Percentiles rank a stretch among this genome's conserved stretches.
These are phyloP conservation scores for Sminthopsis crassicaudata DNA, from an alignment of 2,113 vertebrate genomes.

Conservation along the genomic window DNA sequence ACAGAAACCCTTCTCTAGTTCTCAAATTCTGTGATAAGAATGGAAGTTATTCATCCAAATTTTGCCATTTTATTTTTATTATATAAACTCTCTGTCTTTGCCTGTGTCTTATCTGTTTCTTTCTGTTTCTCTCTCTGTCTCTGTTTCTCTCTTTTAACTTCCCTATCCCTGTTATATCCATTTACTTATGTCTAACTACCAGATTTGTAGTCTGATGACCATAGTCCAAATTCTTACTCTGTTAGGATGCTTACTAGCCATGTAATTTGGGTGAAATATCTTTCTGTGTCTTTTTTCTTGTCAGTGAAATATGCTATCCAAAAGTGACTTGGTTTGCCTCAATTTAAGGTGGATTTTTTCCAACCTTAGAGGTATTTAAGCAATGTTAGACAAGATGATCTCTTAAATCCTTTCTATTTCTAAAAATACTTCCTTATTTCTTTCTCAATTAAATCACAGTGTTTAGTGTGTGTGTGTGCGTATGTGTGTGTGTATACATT, in stretches of 20 bases:
- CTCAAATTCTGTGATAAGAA: background rate
- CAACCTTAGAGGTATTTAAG: background rate
- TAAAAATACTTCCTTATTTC: background rate
- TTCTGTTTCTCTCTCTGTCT: background rate
- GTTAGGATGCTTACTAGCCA: background rate
- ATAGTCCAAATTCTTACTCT: background rate
- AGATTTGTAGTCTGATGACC: background rate
- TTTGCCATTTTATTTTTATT: background rate
- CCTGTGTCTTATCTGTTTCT: fast-evolving
- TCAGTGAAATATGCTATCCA: background rate
- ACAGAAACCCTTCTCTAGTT: background rate
- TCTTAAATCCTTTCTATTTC: background rate
- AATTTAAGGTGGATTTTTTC: background rate
- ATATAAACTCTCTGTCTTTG: background rate
- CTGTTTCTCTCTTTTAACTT: too few species aligned
- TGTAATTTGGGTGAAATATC: background rate
- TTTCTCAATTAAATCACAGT: background rate
- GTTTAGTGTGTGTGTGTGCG: too few species aligned
- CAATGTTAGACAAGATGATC: background rate
- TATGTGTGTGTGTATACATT: background rate
- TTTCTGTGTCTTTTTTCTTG: background rate
- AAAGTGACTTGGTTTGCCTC: background rate
- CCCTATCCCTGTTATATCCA: background rate
- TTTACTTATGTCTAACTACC: background rate
- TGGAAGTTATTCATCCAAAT: background rate